Conservation (phyloP, 2,113 vertebrate genomes). For the Xenotilapia caudafasciata region DNA sequence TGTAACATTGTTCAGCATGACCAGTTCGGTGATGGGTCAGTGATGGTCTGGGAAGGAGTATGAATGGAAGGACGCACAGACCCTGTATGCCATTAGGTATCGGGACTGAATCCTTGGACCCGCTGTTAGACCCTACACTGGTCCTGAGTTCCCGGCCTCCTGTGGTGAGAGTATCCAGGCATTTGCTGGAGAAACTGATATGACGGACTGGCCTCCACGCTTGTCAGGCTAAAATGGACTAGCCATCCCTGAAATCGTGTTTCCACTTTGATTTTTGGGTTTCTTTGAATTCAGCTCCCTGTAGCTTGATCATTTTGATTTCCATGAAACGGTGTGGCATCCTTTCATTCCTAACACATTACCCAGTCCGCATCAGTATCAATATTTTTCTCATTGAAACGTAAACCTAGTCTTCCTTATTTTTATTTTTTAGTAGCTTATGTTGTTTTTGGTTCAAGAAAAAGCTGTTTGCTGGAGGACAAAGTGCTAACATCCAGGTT, state of each 20-base stretch:
- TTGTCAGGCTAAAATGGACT: neutral
- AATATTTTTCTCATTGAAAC: neutral
- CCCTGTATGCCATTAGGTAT: neutral
- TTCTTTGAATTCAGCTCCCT: neutral
- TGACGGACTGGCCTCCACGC: neutral
- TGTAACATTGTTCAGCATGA: neutral
- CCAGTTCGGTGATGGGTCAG: neutral
- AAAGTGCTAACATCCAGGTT: neutral
- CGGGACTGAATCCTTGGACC: neutral
- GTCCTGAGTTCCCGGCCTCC: neutral
- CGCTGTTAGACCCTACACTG: neutral
- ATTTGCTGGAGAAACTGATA: neutral
- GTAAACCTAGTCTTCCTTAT: neutral
- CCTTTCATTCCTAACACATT: neutral
- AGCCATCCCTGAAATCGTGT: neutral
- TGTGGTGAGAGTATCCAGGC: neutral
- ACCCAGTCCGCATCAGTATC: accelerated
- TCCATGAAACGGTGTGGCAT: neutral
- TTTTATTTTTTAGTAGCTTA: neutral
- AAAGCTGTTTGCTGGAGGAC: neutral
- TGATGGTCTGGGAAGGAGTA: neutral
- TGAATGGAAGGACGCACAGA: neutral
- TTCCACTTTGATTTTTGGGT: neutral
- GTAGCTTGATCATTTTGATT: neutral
- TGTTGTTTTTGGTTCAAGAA: neutral